Conservation (phyloP, 1,140 invertebrate species). For the Drosophila ficusphila region DNA sequence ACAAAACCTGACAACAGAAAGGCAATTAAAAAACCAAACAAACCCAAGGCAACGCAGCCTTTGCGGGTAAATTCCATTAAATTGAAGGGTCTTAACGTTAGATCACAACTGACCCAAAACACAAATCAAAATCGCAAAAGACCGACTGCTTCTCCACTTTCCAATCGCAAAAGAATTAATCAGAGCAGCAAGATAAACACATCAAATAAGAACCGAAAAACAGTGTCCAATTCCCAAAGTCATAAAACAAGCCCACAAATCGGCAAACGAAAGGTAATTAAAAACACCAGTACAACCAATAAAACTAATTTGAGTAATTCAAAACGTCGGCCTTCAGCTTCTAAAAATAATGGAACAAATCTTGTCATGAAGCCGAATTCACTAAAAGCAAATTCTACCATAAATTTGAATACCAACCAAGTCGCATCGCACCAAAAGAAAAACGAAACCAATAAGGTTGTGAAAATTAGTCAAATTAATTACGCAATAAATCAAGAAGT, state of each 20-base stretch:
- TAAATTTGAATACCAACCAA: slow-evolving; percentile 5
- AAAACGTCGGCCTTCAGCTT: neutral
- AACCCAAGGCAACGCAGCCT: slow-evolving; percentile 3
- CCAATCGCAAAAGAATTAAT: slow-evolving; percentile 11
- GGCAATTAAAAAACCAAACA: neutral
- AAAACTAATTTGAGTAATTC: slow-evolving; percentile 8
- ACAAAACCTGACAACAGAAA: slow-evolving; percentile 1
- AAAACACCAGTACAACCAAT: slow-evolving; percentile 1
- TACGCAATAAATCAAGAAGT: neutral
- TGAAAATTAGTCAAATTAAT: neutral
- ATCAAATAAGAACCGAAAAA: slow-evolving; percentile 6
- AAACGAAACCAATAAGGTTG: neutral
- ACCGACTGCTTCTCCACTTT: slow-evolving; percentile 6
- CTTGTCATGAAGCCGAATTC: neutral
- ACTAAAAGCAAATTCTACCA: neutral
- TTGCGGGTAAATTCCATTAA: neutral
- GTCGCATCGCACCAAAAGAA: slow-evolving; percentile 4
- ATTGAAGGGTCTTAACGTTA: neutral
- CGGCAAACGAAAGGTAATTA: slow-evolving; percentile 28
- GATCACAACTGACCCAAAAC: slow-evolving; percentile 11
- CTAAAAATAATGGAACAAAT: slow-evolving; percentile 5
- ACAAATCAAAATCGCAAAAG: slow-evolving; percentile 5
- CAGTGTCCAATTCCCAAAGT: neutral
- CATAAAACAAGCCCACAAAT: slow-evolving; percentile 8
- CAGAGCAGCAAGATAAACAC: slow-evolving; percentile 11